phyloP scores from a whole-genome alignment of 2,888 invertebrate genomes.

The Microchrysa polita region DNA sequence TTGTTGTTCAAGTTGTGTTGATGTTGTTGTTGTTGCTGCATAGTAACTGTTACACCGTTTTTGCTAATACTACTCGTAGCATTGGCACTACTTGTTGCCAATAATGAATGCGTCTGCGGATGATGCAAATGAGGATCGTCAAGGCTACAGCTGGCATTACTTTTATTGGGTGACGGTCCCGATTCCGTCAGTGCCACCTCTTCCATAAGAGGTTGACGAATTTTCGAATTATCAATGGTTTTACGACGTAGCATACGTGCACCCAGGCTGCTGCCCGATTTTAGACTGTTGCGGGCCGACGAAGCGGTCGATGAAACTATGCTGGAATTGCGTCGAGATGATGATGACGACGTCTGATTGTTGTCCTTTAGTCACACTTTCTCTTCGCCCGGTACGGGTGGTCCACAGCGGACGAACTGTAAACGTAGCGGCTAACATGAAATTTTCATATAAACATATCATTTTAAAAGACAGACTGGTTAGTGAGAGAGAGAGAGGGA shows the following conservation, averaged over 20 bases:
- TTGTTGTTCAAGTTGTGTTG: too few species aligned
- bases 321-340: conserved; percentile 58
- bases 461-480: conserved; percentile 1
- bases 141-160: not conserved
- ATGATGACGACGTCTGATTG: conserved; percentile 54
- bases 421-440: conserved; percentile 65
- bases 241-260: conserved; percentile 59
- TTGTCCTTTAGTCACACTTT: conserved; percentile 80
- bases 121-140: too few species aligned
- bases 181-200: conserved; percentile 51
- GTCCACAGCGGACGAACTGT: conserved; percentile 82
- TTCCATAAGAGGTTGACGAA: conserved; percentile 61
- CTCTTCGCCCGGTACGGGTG: conserved; percentile 77
- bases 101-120: too few species aligned
- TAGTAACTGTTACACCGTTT: conserved; percentile 45
- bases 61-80: conserved; percentile 45
- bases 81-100: conserved; percentile 39
- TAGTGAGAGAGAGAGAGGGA: not conserved
- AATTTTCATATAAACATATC: conserved; percentile 52
- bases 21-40: conserved; percentile 40
- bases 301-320: conserved; percentile 51
- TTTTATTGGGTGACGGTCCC: not conserved
- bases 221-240: conserved; percentile 58
- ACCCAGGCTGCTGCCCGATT: conserved; percentile 48
- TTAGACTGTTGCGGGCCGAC: conserved; percentile 21